These are phyloP conservation scores for Macroglossus sobrinus DNA, from an alignment of 2,113 vertebrate genomes.

Conservation along the genomic window DNA sequence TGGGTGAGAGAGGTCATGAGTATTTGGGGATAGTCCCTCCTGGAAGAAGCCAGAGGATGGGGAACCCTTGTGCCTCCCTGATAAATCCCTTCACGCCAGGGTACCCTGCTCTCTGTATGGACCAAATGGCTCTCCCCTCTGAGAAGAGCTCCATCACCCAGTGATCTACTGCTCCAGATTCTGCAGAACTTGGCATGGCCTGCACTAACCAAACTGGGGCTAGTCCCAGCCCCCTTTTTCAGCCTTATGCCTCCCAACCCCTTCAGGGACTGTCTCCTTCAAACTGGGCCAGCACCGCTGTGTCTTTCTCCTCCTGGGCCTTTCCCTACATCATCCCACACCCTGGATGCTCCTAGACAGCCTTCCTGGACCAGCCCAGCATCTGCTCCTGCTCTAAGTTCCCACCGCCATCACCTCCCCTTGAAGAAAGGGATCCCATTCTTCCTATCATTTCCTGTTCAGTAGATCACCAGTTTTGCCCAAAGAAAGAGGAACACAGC, in stretches of 20 bases:
- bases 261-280: background rate
- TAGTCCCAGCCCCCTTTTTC: background rate
- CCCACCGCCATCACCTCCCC: background rate
- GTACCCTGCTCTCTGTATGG: background rate
- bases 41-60: background rate
- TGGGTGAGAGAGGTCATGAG: background rate
- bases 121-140: background rate
- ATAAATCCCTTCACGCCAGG: accelerated
- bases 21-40: background rate
- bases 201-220: background rate
- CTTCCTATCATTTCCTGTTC: background rate
- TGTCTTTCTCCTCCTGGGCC: accelerated
- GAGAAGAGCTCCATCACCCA: background rate
- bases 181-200: background rate
- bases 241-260: background rate
- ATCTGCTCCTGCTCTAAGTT: background rate
- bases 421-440: background rate
- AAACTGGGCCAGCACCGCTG: no score
- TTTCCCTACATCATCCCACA: background rate
- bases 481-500: background rate
- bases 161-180: background rate
- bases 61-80: background rate
- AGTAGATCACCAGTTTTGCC: background rate
- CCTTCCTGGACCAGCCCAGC: background rate
- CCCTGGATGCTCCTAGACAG: background rate